Percentiles rank a stretch among this genome's conserved stretches.
phyloP scores from a whole-genome alignment of 2,888 invertebrate species.

The Allygus modestus region DNA sequence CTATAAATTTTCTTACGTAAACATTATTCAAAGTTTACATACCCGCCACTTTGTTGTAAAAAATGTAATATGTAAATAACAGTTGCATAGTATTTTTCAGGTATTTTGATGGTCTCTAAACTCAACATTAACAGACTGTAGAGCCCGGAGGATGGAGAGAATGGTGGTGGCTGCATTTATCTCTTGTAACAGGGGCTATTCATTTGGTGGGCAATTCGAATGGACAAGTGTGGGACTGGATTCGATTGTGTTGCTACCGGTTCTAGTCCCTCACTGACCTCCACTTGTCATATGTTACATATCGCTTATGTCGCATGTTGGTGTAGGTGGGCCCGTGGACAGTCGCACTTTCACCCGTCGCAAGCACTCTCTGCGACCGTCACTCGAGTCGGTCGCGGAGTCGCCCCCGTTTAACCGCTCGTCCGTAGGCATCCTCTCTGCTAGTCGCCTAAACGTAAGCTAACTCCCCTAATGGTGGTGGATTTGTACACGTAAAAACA shows the following conservation, averaged over 20 bases:
- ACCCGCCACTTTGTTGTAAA: too few species aligned
- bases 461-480: slow-evolving; percentile 42
- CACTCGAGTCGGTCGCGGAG: slow-evolving; percentile 42
- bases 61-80: too few species aligned
- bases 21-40: too few species aligned
- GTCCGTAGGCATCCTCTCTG: slow-evolving; percentile 51
- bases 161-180: not conserved
- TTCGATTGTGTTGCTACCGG: too few species aligned
- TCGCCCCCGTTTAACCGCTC: slow-evolving; percentile 33
- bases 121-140: slow-evolving; percentile 18
- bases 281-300: too few species aligned
- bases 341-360: slow-evolving; percentile 62
- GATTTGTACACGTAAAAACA: slow-evolving; percentile 5
- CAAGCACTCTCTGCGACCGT: slow-evolving; percentile 53
- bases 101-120: not conserved
- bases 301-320: slow-evolving; percentile 33
- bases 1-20: too few species aligned
- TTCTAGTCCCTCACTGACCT: too few species aligned
- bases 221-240: too few species aligned
- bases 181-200: not conserved
- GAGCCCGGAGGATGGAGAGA: not conserved
- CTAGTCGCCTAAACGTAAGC: slow-evolving; percentile 40
- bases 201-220: too few species aligned
- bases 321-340: slow-evolving; percentile 55
- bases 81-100: too few species aligned